Evolutionary conservation across 2,113 vertebrate genomes (phyloP).

Genomic region (Larimichthys polyactis): DNA sequence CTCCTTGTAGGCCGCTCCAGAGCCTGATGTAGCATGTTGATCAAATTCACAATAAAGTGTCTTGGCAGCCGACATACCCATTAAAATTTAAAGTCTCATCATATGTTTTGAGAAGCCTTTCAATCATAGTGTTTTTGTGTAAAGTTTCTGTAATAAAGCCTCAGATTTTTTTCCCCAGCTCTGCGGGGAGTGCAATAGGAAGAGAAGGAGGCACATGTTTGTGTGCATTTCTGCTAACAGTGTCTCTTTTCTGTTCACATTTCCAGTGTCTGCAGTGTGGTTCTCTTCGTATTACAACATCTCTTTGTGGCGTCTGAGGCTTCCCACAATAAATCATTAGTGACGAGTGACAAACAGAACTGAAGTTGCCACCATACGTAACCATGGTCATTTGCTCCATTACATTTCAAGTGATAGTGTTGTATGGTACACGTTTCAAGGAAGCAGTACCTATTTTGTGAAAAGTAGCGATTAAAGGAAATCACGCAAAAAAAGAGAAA

Average conservation of each 20-base stretch:
- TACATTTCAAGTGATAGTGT: background rate
- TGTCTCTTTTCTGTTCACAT: slow-evolving; percentile 53
- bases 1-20: too few species aligned
- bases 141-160: too few species aligned
- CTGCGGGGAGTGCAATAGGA: background rate
- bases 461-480: slow-evolving; percentile 62
- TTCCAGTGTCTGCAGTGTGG: slow-evolving; percentile 74
- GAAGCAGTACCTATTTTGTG: slow-evolving; percentile 42
- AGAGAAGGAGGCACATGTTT: slow-evolving; percentile 26
- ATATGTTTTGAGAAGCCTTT: too few species aligned
- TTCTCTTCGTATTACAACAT: slow-evolving; percentile 76
- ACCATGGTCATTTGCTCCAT: slow-evolving; percentile 35
- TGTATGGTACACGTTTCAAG: slow-evolving; percentile 9
- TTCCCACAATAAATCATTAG: slow-evolving; percentile 74
- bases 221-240: slow-evolving; percentile 52
- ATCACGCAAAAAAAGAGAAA: slow-evolving; percentile 51
- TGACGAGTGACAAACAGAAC: slow-evolving; percentile 59
- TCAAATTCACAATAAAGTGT: too few species aligned
- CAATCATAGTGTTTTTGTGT: too few species aligned
- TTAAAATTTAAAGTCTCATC: too few species aligned
- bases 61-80: too few species aligned
- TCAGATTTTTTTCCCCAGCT: background rate
- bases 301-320: slow-evolving; percentile 75
- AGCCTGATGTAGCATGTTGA: too few species aligned
- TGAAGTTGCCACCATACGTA: slow-evolving; percentile 56